Conservation (phyloP, 1,140 invertebrate genomes). For the Triops longicaudatus region DNA sequence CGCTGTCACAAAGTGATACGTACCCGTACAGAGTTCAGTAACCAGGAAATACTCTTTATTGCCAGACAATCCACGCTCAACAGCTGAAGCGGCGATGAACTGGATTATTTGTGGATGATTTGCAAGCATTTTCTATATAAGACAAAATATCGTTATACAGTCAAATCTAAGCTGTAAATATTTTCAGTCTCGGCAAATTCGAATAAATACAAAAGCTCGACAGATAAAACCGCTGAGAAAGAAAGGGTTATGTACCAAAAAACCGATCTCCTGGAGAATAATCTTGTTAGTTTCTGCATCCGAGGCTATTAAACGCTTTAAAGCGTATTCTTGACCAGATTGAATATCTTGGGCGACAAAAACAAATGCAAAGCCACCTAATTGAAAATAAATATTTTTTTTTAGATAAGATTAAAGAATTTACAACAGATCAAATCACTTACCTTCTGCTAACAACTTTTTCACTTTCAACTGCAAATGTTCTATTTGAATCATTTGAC, state of each 20-base stretch:
- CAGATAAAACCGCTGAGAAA: conserved; percentile 16
- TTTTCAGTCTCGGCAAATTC: too few species aligned
- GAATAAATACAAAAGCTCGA: conserved; percentile 1
- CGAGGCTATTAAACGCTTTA: conserved; percentile 54
- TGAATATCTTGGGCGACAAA: conserved; percentile 83
- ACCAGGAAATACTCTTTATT: conserved; percentile 46
- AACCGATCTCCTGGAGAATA: conserved; percentile 45
- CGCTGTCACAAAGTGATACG: conserved; percentile 19
- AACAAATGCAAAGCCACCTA: conserved; percentile 90
- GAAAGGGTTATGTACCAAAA: conserved; percentile 41
- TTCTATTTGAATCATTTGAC: conserved; percentile 19
- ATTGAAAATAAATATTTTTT: conserved; percentile 36
- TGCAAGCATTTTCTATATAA: conserved; percentile 45
- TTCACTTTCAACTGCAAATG: conserved; percentile 26
- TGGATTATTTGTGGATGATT: conserved; percentile 48
- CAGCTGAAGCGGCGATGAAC: conserved; percentile 44
- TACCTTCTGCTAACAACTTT: conserved; percentile 25
- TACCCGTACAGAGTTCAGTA: conserved; percentile 48
- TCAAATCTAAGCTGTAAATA: too few species aligned
- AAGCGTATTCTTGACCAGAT: conserved; percentile 78
- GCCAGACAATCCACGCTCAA: conserved; percentile 42
- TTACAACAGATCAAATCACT: background rate
- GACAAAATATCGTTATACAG: too few species aligned
- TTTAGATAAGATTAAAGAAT: background rate
- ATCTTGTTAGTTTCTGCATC: conserved; percentile 44